A percentile compares a stretch with the other conserved stretches of the same genome.
Conservation (phyloP, 2,113 vertebrate genomes). For the Aphyosemion australe region DNA sequence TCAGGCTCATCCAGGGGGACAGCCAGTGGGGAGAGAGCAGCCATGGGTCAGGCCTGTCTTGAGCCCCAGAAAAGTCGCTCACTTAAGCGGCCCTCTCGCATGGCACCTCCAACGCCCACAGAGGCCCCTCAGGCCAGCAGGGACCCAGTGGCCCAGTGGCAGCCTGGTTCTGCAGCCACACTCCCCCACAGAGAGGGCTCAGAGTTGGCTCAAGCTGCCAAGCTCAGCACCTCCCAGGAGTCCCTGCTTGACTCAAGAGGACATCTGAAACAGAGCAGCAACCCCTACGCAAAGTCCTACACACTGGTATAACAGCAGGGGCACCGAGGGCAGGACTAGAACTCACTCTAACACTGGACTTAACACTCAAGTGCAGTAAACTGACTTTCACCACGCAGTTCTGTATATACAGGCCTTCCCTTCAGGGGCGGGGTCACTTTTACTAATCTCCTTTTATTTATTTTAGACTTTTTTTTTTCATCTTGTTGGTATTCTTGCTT, state of each 20-base stretch:
- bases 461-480: slow-evolving; percentile 71
- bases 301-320: slow-evolving; percentile 98
- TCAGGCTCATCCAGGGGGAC: slow-evolving; percentile 78
- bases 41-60: slow-evolving; percentile 93
- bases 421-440: slow-evolving; percentile 67
- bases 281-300: slow-evolving; percentile 98
- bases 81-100: slow-evolving; percentile 89
- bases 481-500: slow-evolving; percentile 59
- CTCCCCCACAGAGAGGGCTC: slow-evolving; percentile 97
- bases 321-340: slow-evolving; percentile 63
- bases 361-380: slow-evolving; percentile 80
- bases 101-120: slow-evolving; percentile 78
- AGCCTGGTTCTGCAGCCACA: slow-evolving; percentile 89
- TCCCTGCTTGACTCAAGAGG: slow-evolving; percentile 97
- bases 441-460: slow-evolving; percentile 80
- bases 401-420: slow-evolving; percentile 78
- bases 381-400: slow-evolving; percentile 77
- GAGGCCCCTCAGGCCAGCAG: slow-evolving; percentile 81
- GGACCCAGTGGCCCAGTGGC: slow-evolving; percentile 91
- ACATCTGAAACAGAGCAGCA: slow-evolving; percentile 96
- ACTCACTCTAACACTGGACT: slow-evolving; percentile 75
- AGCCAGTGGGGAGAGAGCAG: slow-evolving; percentile 85
- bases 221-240: slow-evolving; percentile 99
- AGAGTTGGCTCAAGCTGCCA: slow-evolving; percentile 94
- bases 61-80: slow-evolving; percentile 98